A percentile compares a stretch with the other conserved stretches of the same genome.
These are phyloP conservation scores for Orientallactaga sibirica DNA, from an alignment of 2,797 vertebrate genomes.

Conservation along the genomic window DNA sequence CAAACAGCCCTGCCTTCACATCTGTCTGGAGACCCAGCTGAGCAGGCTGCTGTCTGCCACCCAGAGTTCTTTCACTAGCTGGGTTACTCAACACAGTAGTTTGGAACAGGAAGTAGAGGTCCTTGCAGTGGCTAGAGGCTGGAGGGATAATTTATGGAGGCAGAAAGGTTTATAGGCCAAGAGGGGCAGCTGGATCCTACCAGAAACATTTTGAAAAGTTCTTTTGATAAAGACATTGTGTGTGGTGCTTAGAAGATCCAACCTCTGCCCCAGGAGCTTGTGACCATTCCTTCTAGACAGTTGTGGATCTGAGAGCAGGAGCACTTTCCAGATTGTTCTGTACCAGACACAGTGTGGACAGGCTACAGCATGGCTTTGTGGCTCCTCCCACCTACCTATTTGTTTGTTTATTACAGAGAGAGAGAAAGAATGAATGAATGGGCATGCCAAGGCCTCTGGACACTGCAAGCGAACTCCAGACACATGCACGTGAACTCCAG, in stretches of 20 bases:
- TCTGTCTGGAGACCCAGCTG: not conserved
- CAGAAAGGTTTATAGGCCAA: conserved; percentile 56
- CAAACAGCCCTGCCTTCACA: not conserved
- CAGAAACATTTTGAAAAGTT: conserved; percentile 61
- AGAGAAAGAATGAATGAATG: no score
- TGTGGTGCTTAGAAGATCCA: conserved; percentile 25
- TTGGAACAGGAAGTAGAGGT: conserved; percentile 72
- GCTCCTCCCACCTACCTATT: not conserved
- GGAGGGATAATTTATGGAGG: conserved; percentile 61
- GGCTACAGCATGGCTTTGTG: not conserved
- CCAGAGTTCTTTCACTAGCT: conserved; percentile 58
- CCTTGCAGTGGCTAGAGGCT: conserved; percentile 21
- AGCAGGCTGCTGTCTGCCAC: not conserved
- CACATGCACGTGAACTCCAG: no score
- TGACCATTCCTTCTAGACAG: conserved; percentile 39
- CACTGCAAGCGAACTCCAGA: no score
- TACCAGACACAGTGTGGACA: not conserved
- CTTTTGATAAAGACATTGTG: conserved; percentile 58
- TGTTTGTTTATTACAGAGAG: not conserved
- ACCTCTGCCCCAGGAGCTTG: not conserved
- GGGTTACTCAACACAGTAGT: conserved; percentile 60
- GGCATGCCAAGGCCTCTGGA: no score
- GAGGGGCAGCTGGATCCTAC: conserved; percentile 56
- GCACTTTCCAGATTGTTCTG: not conserved
- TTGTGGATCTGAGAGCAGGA: not conserved